Evolutionary conservation across 2,113 vertebrate species (phyloP).

Genomic region (Phalacrocorax brasilianus): DNA sequence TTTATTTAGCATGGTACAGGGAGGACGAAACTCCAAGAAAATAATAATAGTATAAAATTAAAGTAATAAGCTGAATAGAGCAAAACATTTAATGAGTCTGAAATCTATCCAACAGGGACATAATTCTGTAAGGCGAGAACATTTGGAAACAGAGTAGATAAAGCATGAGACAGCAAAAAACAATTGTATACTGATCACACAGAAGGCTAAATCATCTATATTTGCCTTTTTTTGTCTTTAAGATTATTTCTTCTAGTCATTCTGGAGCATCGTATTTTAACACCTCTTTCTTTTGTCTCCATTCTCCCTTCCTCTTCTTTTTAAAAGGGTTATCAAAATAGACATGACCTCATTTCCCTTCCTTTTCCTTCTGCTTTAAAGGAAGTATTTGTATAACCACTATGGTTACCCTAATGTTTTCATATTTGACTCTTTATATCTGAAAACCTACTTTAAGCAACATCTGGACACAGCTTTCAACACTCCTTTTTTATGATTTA

Average conservation of each 20-base stretch:
- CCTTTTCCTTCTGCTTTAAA: neutral
- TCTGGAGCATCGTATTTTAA: neutral
- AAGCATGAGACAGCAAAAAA: conserved; percentile 6
- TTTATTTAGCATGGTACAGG: neutral
- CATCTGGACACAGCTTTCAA: neutral
- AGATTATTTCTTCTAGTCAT: conserved; percentile 4
- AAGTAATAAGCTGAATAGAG: neutral
- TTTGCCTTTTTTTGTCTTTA: neutral
- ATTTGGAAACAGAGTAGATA: neutral
- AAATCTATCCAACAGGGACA: neutral
- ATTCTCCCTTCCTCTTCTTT: neutral
- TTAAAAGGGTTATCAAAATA: neutral
- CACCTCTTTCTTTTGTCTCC: neutral
- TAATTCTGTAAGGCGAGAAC: neutral
- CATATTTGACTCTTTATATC: neutral
- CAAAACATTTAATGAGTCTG: neutral
- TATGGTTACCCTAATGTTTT: neutral
- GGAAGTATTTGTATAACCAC: neutral
- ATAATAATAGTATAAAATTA: neutral
- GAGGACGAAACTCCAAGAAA: neutral
- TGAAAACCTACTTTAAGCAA: conserved; percentile 5
- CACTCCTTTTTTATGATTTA: neutral
- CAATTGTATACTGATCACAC: neutral
- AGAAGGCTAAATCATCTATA: neutral
- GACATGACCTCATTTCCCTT: conserved; percentile 2